Evolutionary conservation across 2,888 invertebrate species (phyloP).

Genomic region (Dryobota labecula): DNA sequence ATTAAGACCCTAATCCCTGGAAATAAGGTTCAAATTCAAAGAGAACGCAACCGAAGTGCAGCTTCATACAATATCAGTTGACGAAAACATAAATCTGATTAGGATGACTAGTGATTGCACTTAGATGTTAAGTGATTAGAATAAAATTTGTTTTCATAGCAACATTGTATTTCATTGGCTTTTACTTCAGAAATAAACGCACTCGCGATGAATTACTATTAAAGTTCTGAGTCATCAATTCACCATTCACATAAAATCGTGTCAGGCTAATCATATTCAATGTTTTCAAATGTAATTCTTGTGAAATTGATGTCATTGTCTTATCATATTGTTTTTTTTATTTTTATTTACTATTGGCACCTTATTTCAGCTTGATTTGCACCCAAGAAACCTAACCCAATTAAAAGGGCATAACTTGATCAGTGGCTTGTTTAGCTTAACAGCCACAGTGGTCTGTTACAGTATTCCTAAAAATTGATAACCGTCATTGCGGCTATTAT

Average conservation of each 20-base stretch:
- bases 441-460: neutral
- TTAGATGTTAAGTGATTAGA: constrained; percentile 1
- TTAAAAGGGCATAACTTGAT: neutral
- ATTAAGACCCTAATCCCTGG: constrained; percentile 71
- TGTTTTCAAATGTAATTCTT: constrained; percentile 5
- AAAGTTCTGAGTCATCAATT: constrained; percentile 1
- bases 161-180: neutral
- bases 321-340: neutral
- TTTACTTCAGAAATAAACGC: constrained; percentile 8
- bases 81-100: constrained; percentile 20
- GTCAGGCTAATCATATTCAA: neutral
- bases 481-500: neutral
- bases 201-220: neutral
- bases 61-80: constrained; percentile 11
- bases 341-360: neutral
- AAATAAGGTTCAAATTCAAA: constrained; percentile 76
- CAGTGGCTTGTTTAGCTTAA: neutral
- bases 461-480: neutral
- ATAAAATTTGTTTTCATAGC: neutral
- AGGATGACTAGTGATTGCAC: neutral
- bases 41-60: constrained; percentile 21
- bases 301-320: neutral
- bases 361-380: neutral
- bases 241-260: neutral
- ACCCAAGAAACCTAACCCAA: no score